Evolutionary conservation across 2,113 vertebrate species (phyloP).

Genomic region (Pelecanoides urinatrix): DNA sequence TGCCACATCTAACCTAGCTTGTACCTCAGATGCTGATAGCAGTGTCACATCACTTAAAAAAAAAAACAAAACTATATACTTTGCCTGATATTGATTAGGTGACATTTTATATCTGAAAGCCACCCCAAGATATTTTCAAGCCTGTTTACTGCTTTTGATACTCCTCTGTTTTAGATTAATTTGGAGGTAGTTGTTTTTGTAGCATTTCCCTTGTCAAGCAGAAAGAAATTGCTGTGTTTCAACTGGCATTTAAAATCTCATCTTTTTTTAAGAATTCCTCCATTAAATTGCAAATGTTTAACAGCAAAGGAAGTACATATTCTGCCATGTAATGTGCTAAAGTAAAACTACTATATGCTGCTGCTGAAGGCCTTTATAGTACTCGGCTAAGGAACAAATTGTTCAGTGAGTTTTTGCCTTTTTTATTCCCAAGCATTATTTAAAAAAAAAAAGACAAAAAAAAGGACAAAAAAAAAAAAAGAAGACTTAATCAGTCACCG

Average conservation of each 20-base stretch:
- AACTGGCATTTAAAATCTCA: background rate
- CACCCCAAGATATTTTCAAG: background rate
- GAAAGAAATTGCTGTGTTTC: no score
- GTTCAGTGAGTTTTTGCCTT: background rate
- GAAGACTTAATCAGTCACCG: background rate
- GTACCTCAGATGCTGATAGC: background rate
- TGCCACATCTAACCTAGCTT: background rate
- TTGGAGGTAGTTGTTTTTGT: background rate
- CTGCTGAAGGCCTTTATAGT: background rate
- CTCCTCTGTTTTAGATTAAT: background rate
- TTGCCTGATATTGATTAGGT: background rate
- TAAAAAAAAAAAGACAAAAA: background rate
- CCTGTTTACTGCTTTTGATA: background rate
- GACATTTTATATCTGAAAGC: background rate
- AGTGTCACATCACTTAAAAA: background rate
- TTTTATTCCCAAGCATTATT: background rate
- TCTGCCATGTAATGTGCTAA: background rate
- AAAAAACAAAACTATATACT: background rate
- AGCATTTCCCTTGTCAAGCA: background rate
- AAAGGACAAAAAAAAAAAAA: background rate
- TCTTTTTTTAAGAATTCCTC: background rate
- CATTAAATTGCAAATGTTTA: background rate
- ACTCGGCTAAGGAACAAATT: background rate
- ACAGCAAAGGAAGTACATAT: background rate
- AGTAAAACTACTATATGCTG: background rate